Base-by-base conservation (phyloP, 2,797 vertebrate species). In the Propithecus perrieri region DNA sequence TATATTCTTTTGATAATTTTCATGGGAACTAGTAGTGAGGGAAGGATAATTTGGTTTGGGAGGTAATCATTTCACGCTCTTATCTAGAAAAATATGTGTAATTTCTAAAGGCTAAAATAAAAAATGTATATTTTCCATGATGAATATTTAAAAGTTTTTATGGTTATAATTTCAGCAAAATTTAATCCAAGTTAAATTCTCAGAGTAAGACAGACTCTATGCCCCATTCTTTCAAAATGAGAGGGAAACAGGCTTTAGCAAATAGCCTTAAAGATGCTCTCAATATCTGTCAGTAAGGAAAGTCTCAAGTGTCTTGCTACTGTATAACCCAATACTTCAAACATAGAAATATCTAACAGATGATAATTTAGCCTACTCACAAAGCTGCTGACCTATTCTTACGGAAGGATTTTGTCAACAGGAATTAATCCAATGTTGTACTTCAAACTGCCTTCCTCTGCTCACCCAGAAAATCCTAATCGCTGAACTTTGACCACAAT, bases 101-200 rank as follows among this genome's bases (percentile, higher is more conserved):
- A 89, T 57, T 91, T 92, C 24, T 91, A 96, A 95, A 83, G 33
- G 85, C 15, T 59, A 6, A 79, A 53, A 95, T 26, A 88, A 3
- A 30, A 94, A 78, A 50, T 5, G 0, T 35, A 22, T 10, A 46
- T 63, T 74, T 92, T 69, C 14, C 30, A 65, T 61, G 18, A 41
- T 63, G 5, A 33, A 3, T 57, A 80, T 65, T 91, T 85, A 53
- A 48, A 78, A 55, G 1, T 46, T 78, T 91, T 86, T 38, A 61
- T 41, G 5, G 11, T 72, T 87, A 24, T 84, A 75, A 61, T 88
- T 67, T 87, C 65, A 94, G n/a, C 4, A 95, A 67, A 50, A 43
- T 88, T 61, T 94, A 11, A 67, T 85, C 4, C 84, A 80, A 9
- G 7, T 2, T 14, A 85, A 85, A 43, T 75, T 95, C 10, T 96